Percentiles rank a stretch among this genome's conserved stretches.
These are phyloP conservation scores for Proteles cristata DNA, from an alignment of 2,113 vertebrate species.

Conservation along the genomic window DNA sequence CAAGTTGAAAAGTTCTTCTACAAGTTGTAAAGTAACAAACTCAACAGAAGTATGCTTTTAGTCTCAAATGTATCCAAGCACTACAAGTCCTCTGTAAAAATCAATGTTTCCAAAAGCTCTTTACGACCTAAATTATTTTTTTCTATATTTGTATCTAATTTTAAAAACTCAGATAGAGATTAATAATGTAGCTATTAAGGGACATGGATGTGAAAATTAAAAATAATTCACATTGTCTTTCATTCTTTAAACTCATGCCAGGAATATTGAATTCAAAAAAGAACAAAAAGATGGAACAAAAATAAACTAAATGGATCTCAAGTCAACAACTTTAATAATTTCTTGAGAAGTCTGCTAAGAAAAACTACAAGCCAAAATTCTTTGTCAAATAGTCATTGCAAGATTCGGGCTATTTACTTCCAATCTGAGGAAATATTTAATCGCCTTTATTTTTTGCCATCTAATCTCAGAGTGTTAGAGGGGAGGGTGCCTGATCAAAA, in stretches of 20 bases:
- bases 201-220: background rate
- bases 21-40: background rate
- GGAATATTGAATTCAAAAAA: background rate
- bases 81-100: background rate
- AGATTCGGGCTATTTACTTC: background rate
- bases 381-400: background rate
- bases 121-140: background rate
- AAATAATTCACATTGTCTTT: background rate
- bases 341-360: background rate
- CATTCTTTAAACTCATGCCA: background rate
- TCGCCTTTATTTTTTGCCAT: background rate
- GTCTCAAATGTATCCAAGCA: background rate
- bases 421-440: background rate
- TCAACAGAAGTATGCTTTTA: background rate
- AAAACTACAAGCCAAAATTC: constrained; percentile 1
- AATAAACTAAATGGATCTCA: background rate
- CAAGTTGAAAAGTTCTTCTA: background rate
- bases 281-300: background rate
- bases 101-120: background rate
- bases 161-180: background rate
- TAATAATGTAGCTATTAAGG: background rate
- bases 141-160: background rate
- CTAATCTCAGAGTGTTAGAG: background rate
- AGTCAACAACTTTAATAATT: constrained; percentile 40
- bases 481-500: background rate